Percentiles rank a stretch among this genome's conserved stretches.
Conservation (phyloP, 1,140 invertebrate genomes). For the Eueides isabella region DNA sequence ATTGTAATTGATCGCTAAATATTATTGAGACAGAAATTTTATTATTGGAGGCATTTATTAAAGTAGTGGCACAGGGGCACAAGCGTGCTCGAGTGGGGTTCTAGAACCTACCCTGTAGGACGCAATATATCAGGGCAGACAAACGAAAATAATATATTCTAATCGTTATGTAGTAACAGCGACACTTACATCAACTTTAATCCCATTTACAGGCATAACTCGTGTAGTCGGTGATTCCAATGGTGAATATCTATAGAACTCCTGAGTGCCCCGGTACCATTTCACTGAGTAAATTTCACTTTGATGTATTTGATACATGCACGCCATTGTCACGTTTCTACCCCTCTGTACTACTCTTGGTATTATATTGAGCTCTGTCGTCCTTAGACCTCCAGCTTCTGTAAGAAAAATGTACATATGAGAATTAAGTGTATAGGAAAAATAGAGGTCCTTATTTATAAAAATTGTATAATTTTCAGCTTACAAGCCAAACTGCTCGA, state of each 20-base stretch:
- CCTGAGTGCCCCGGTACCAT: conserved; percentile 90
- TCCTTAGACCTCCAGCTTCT: conserved; percentile 74
- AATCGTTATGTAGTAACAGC: too few species aligned
- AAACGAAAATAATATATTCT: too few species aligned
- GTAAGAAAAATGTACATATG: conserved; percentile 45
- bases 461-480: too few species aligned
- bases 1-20: too few species aligned
- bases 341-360: conserved; percentile 73
- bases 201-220: conserved; percentile 64
- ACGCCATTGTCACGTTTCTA: conserved; percentile 78
- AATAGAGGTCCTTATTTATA: too few species aligned
- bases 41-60: too few species aligned
- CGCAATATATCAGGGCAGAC: too few species aligned
- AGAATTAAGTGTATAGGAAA: background rate
- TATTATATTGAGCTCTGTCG: conserved; percentile 68
- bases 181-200: conserved; percentile 77
- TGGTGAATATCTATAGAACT: conserved; percentile 91
- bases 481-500: too few species aligned
- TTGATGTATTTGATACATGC: conserved; percentile 69
- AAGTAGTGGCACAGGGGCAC: too few species aligned
- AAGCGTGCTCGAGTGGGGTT: too few species aligned
- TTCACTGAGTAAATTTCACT: conserved; percentile 90
- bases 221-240: conserved; percentile 73
- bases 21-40: too few species aligned
- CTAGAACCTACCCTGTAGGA: too few species aligned